Percentiles rank a stretch among this genome's conserved stretches.
Evolutionary conservation across 2,113 vertebrate species (phyloP).

Genomic region (Columbina picui): DNA sequence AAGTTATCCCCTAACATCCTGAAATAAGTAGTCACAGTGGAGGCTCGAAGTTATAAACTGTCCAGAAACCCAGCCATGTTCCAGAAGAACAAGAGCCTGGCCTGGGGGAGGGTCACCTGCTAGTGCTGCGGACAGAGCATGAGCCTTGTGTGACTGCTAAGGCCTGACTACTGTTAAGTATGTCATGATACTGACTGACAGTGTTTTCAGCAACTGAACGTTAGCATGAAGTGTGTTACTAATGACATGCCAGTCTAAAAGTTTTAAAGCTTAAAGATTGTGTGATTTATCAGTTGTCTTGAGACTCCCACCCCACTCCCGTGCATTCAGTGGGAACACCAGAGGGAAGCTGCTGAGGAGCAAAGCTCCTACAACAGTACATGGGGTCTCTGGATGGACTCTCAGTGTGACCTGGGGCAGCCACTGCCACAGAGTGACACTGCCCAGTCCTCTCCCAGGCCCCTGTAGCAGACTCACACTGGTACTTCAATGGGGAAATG

Average conservation of each 20-base stretch:
- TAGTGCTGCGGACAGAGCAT: background rate
- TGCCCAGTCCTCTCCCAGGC: background rate
- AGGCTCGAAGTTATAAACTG: background rate
- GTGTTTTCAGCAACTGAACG: background rate
- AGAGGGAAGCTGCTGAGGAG: background rate
- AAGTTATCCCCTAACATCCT: background rate
- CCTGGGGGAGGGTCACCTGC: too few relatives aligned
- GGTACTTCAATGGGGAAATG: accelerated
- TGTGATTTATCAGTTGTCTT: background rate
- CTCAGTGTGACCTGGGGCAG: background rate
- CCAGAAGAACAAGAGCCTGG: background rate
- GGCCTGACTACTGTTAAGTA: background rate
- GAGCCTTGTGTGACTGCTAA: background rate
- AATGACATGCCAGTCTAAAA: background rate
- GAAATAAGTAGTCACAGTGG: background rate
- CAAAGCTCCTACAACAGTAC: background rate
- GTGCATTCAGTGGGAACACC: too few relatives aligned
- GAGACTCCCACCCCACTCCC: accelerated
- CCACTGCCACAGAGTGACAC: background rate
- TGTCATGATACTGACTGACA: accelerated
- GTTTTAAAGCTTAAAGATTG: background rate
- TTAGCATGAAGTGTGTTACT: background rate
- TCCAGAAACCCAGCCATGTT: background rate
- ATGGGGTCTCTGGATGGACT: accelerated
- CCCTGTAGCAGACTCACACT: accelerated